A percentile compares a stretch with the other conserved stretches of the same genome.
Evolutionary conservation across 2,797 vertebrate genomes (phyloP).

Genomic region (Bradypodion pumilum): DNA sequence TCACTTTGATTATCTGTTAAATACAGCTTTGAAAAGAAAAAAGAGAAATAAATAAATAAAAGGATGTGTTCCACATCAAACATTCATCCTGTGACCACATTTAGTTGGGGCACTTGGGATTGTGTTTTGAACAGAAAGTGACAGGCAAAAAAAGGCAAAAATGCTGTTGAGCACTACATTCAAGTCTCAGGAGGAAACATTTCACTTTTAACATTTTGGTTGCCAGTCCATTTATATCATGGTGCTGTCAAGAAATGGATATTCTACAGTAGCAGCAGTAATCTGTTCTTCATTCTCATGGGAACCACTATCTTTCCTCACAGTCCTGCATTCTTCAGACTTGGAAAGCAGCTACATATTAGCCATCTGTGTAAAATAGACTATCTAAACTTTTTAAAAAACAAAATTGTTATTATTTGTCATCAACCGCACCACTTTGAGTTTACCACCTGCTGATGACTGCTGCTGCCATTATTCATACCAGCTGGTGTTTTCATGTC

Average conservation of each 20-base stretch:
- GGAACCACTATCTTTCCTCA: neutral
- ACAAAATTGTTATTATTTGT: neutral
- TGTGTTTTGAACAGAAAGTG: neutral
- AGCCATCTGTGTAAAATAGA: neutral
- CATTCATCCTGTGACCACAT: neutral
- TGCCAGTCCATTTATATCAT: neutral
- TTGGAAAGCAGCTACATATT: neutral
- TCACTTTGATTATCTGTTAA: too few species aligned
- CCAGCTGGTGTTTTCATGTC: slow-evolving; percentile 1
- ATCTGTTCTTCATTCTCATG: neutral
- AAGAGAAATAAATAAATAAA: neutral
- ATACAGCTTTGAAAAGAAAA: neutral
- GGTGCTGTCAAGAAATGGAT: slow-evolving; percentile 5
- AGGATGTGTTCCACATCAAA: neutral
- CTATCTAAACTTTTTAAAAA: neutral
- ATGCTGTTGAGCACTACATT: neutral
- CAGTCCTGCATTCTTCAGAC: neutral
- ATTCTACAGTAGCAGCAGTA: neutral
- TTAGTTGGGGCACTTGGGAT: neutral
- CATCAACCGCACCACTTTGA: neutral
- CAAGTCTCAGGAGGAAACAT: neutral
- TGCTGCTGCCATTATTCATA: neutral
- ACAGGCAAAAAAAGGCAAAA: neutral
- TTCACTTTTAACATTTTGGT: slow-evolving; percentile 14
- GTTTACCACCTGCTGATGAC: neutral